Evolutionary conservation across 2,888 invertebrate species (phyloP).

Genomic region (Cryptus armator): DNA sequence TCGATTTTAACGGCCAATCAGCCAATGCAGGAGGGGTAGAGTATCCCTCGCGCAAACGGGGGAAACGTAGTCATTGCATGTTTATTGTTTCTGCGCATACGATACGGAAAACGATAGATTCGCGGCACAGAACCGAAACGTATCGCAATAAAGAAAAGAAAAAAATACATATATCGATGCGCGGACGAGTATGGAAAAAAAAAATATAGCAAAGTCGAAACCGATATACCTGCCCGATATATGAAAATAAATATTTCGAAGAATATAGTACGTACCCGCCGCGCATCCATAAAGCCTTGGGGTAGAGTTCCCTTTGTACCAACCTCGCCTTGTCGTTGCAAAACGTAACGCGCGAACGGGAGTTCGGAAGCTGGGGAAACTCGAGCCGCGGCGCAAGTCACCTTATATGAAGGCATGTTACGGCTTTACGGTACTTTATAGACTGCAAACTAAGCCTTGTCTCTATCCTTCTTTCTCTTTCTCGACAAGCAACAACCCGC

Average conservation of each 20-base stretch:
- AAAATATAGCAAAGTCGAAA: neutral
- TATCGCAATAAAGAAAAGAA: neutral
- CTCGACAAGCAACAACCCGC: conserved; percentile 36
- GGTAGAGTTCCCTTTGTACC: conserved; percentile 30
- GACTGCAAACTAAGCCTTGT: conserved; percentile 70
- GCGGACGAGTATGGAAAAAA: neutral
- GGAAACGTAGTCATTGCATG: neutral
- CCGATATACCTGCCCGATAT: conserved; percentile 32
- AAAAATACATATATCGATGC: neutral
- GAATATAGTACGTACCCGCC: conserved; percentile 71
- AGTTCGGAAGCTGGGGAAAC: conserved; percentile 52
- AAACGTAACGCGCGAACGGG: conserved; percentile 38
- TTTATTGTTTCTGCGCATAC: neutral
- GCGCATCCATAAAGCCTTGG: conserved; percentile 72
- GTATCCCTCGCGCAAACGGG: neutral
- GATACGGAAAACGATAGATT: neutral
- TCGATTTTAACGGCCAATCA: neutral
- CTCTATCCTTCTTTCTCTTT: conserved; percentile 18
- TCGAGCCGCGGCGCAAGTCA: conserved; percentile 61
- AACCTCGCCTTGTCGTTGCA: conserved; percentile 36
- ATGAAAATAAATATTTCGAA: conserved; percentile 73
- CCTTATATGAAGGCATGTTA: conserved; percentile 71
- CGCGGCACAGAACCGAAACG: neutral
- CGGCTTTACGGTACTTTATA: conserved; percentile 73
- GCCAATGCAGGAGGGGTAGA: neutral